Evolutionary conservation across 2,113 vertebrate species (phyloP), one percentile per base, ranked within the genome.

Genomic region (Corythaixoides concolor): DNA sequence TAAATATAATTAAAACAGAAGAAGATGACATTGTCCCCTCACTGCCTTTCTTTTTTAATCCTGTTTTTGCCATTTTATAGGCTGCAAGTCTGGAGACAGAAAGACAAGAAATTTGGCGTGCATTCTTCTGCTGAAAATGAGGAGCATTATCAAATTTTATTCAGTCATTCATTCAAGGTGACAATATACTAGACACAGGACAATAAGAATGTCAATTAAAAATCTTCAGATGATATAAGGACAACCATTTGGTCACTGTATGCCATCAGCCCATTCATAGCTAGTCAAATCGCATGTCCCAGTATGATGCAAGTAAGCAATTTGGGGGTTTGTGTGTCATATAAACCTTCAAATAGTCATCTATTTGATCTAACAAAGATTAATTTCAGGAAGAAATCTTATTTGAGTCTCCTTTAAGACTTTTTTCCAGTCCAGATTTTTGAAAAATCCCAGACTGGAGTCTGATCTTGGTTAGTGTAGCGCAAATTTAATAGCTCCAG

Each of bases 1-100:
- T 58, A 95, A 87, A 79, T 81, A 81, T 77, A 93, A 94, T 92
- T 96, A 90, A 95, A 97, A 73, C 4, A 53, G 86, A 30, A 74
- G 86, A 30, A 70, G 14, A 76, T 82, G 13, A 56, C 27, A 82
- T 21, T 69, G 41, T 49, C 66, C 43, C 21, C 8, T 86, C 35
- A 59, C 5, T 88, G 27, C 27, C 19, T 76, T 94, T 93, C 49
- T 58, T 85, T 89, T 83, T 70, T 53, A 75, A 52, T 82, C 26
- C 28, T 93, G 6, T 77, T 91, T 84, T 68, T 90, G 43, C 8
- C 12, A 50, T 62, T 77, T 86, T 50, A 59, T 41, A 68, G 52
- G 39, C 33, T 26, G 4, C 8, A 82, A 60, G 59, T 4, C 11
- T 89, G 27, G 60, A 77, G 53, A 52, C 11, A 59, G 50, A 95